Base-by-base conservation (phyloP, 2,888 invertebrate genomes). In the Leptothorax acervorum region DNA sequence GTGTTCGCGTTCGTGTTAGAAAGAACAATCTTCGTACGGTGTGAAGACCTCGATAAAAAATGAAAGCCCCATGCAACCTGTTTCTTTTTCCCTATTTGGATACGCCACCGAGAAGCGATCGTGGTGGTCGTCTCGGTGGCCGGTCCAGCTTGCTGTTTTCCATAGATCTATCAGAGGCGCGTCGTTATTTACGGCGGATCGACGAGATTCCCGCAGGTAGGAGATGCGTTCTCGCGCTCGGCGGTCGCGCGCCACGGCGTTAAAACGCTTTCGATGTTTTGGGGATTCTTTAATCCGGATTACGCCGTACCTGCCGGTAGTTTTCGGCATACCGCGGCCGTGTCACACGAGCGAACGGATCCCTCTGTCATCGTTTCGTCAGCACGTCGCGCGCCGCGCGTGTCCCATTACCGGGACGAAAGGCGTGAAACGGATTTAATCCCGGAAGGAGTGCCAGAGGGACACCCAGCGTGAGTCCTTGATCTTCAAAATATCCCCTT, bases 241-340 rank as follows among this genome's bases (percentile, higher is more conserved):
- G 57, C 70, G 73, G 81, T 81, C 84, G 82, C 84, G 85, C 84
- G 85, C 85, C 88, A 88, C 89, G 89, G 87, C 91, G 92, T 93
- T 94, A 94, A 94, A 94, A 94, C 92, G 93, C 92, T 94, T 94
- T 94, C 88, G 93, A 86, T 94, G 94, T 94, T 94, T 92, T 89
- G 87, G 35, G 90, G 91, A 93, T 92, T 90, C 89, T 91, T 92
- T 94, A 93, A 94, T 94, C 94, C 94, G 94, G 94, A 94, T 94
- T 94, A 94, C 88, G 90, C 78, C 88, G 88, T 90, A 90, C 89
- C 92, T 90, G 90, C 91, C 88, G 90, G 90, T 92, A 90, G 91
- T 91, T 86, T 68, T 88, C 79, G 65, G 60, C 53, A 57, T 73
- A 60, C 48, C 76, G 42, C 78, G 53, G n/a, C 48, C 65, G 66